Conservation (phyloP, 1,140 invertebrate species). For the Sinonovacula constricta region DNA sequence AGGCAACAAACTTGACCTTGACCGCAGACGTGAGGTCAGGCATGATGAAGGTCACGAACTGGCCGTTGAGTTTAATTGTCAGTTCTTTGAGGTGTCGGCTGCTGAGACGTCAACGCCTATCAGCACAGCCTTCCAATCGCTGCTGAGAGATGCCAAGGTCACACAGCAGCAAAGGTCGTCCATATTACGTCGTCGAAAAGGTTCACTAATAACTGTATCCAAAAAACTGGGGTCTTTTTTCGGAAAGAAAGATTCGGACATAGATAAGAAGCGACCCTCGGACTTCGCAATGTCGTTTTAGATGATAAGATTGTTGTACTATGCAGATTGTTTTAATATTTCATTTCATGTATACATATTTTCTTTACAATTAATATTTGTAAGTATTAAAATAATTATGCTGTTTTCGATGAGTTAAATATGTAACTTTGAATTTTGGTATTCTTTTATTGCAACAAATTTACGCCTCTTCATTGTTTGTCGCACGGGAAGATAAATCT, state of each 20-base stretch:
- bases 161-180: conserved; percentile 84
- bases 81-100: conserved; percentile 92
- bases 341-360: no score
- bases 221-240: conserved; percentile 79
- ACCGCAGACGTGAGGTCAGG: conserved; percentile 88
- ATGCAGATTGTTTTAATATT: no score
- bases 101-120: conserved; percentile 89
- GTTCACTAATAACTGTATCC: conserved; percentile 88
- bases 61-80: conserved; percentile 87
- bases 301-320: no score
- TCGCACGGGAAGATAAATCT: no score
- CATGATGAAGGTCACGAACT: conserved; percentile 90
- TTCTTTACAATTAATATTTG: no score
- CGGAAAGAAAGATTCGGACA: conserved; percentile 64
- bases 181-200: conserved; percentile 85
- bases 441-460: no score
- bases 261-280: conserved; percentile 50
- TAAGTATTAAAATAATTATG: no score
- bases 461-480: no score
- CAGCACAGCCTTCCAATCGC: conserved; percentile 87
- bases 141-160: conserved; percentile 84
- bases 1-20: conserved; percentile 90
- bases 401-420: no score
- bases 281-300: no score
- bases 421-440: no score